Evolutionary conservation across 2,113 vertebrate genomes (phyloP).

Genomic region (Chunga burmeisteri): DNA sequence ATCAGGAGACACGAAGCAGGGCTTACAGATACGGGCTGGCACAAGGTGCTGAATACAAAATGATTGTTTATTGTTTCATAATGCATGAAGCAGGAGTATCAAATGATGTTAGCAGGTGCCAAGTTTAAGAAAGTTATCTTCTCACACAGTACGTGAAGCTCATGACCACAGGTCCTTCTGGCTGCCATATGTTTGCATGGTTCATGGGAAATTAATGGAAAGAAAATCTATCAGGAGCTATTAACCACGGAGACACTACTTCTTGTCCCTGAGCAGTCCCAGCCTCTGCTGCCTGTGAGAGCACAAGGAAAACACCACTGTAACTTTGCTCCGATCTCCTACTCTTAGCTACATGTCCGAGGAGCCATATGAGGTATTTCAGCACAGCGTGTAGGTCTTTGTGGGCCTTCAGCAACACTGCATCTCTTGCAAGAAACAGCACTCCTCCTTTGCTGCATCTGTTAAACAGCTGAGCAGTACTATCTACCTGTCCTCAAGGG

Average conservation of each 20-base stretch:
- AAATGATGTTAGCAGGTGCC: not conserved
- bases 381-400: not conserved
- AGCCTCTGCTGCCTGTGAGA: not conserved
- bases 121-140: not conserved
- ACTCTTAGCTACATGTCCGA: not conserved
- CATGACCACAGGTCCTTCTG: not conserved
- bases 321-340: not conserved
- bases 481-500: not conserved
- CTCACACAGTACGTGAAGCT: not conserved
- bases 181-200: not conserved
- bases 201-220: slow-evolving; percentile 14
- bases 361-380: not conserved
- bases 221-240: not conserved
- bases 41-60: not conserved
- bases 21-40: not conserved
- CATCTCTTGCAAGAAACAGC: fast-evolving
- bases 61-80: slow-evolving; percentile 29
- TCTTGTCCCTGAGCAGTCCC: not conserved
- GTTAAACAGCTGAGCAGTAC: not conserved
- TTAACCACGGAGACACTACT: not conserved
- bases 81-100: slow-evolving; percentile 42
- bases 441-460: not conserved
- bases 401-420: not conserved
- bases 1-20: not conserved
- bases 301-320: not conserved